Evolutionary conservation across 2,888 invertebrate species (phyloP).

Genomic region (Teinopalpus imperialis): DNA sequence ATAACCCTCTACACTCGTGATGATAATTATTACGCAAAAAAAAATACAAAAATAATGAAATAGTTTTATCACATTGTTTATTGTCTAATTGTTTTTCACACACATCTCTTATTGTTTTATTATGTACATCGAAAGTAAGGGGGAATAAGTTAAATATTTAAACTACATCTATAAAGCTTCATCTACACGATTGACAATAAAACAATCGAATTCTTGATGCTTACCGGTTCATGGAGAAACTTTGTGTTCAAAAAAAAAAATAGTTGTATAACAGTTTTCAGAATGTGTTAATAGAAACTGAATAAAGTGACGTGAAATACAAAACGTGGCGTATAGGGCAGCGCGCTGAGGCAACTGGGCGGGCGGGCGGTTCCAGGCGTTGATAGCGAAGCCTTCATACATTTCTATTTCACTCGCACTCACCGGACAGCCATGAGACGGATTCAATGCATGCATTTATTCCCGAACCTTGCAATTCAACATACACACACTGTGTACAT

Average conservation of each 20-base stretch:
- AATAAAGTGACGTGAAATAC: conserved; percentile 25
- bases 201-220: background rate
- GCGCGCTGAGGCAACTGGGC: conserved; percentile 64
- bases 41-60: conserved; percentile 10
- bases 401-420: conserved; percentile 57
- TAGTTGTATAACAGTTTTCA: background rate
- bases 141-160: background rate
- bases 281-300: background rate
- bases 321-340: conserved; percentile 52
- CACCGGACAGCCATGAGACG: conserved; percentile 43
- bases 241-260: background rate
- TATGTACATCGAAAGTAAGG: background rate
- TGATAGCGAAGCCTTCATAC: conserved; percentile 59
- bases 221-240: conserved; percentile 12
- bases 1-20: too few relatives aligned
- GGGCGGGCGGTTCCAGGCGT: conserved; percentile 66
- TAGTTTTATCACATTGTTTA: conserved; percentile 35
- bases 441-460: conserved; percentile 51
- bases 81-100: background rate
- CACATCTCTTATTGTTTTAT: conserved; percentile 5
- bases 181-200: conserved; percentile 1
- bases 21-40: too few relatives aligned
- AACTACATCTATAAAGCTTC: background rate
- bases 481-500: conserved; percentile 4
- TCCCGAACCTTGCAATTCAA: conserved; percentile 48